A percentile compares a stretch with the other conserved stretches of the same genome.
phyloP scores from a whole-genome alignment of 2,888 invertebrate genomes.

The Sinohyriopsis cumingii region DNA sequence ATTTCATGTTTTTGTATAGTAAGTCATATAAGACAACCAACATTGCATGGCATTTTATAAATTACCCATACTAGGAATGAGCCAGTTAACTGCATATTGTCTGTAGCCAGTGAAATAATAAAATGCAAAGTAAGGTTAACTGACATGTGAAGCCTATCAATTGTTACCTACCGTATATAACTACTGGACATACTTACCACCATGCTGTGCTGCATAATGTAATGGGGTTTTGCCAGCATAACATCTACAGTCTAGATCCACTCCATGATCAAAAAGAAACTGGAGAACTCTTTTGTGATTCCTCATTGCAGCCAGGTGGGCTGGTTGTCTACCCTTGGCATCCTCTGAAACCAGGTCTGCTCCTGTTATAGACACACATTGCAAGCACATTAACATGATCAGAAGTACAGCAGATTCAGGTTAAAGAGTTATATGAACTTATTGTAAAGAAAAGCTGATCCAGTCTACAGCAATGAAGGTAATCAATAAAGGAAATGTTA shows the following conservation, averaged over 20 bases:
- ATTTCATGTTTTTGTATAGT: too few species aligned
- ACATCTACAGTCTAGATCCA: slow-evolving; percentile 65
- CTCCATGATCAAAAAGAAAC: slow-evolving; percentile 63
- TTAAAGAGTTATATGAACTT: not conserved
- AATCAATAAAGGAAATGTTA: too few species aligned
- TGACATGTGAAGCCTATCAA: too few species aligned
- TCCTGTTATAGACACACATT: slow-evolving; percentile 39
- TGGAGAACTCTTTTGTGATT: slow-evolving; percentile 65
- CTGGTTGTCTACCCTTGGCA: slow-evolving; percentile 60
- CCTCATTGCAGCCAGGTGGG: slow-evolving; percentile 67
- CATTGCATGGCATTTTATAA: too few species aligned
- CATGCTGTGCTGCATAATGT: slow-evolving; percentile 69
- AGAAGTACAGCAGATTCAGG: not conserved
- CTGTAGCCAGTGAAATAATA: too few species aligned
- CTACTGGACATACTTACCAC: slow-evolving; percentile 48
- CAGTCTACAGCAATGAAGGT: too few species aligned
- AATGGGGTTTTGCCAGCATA: slow-evolving; percentile 65
- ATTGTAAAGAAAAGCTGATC: too few species aligned
- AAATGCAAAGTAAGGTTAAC: not conserved
- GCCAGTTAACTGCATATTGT: too few species aligned
- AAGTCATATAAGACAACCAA: too few species aligned
- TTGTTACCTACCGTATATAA: too few species aligned
- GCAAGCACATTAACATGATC: not conserved
- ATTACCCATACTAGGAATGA: too few species aligned
- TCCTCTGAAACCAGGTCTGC: slow-evolving; percentile 62